Conservation (phyloP, 1,140 invertebrate species). For the Zaprionus davidi region DNA sequence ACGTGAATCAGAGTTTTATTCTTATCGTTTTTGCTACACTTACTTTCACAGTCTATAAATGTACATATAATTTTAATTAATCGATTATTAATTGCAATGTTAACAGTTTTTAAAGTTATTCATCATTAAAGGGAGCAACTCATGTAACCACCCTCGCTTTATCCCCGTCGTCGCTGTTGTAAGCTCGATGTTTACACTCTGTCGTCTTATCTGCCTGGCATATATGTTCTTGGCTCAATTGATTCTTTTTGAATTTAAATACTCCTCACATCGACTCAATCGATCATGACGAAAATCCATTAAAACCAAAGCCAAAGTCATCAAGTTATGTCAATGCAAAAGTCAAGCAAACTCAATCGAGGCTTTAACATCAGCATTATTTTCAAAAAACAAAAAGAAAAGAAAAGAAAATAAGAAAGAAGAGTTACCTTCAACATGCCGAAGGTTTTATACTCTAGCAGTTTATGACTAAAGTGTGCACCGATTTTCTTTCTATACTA, state of each 20-base stretch:
- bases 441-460: neutral
- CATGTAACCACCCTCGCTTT: neutral
- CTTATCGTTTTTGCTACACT: too few species aligned
- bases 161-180: neutral
- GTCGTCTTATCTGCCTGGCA: neutral
- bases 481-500: neutral
- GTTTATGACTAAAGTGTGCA: neutral
- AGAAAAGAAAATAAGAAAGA: neutral
- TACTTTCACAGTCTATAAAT: too few species aligned
- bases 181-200: neutral
- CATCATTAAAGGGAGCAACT: neutral
- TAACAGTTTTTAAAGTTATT: neutral
- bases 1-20: too few species aligned
- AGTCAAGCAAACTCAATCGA: neutral
- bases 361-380: slow-evolving; percentile 4
- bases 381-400: neutral
- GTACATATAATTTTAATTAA: too few species aligned
- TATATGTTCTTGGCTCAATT: slow-evolving; percentile 3
- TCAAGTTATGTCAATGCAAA: slow-evolving; percentile 2
- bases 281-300: slow-evolving; percentile 5
- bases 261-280: neutral
- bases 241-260: slow-evolving; percentile 1
- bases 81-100: too few species aligned
- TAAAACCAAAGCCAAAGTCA: neutral
- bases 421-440: neutral